phyloP scores from a whole-genome alignment of 1,140 invertebrate genomes.

The Drosophila kurseongensis region DNA sequence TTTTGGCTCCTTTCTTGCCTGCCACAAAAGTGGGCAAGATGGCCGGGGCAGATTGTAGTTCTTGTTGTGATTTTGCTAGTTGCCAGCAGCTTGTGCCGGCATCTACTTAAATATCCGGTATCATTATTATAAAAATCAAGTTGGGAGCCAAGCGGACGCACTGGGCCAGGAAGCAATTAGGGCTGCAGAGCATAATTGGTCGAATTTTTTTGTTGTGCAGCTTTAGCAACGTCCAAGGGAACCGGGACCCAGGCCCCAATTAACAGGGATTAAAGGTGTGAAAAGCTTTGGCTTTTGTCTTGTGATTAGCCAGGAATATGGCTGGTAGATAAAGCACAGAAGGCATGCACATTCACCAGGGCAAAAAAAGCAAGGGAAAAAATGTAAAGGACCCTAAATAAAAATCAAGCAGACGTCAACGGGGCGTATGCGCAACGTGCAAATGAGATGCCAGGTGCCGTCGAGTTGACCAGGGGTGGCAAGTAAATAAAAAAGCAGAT shows the following conservation, averaged over 20 bases:
- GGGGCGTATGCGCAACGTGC: conserved; percentile 60
- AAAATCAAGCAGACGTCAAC: conserved; percentile 56
- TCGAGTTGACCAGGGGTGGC: conserved; percentile 17
- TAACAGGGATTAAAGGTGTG: conserved; percentile 49
- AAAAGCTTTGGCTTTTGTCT: conserved; percentile 58
- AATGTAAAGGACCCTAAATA: conserved; percentile 57
- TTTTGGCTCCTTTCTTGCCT: conserved; percentile 30
- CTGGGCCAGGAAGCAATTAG: conserved; percentile 76
- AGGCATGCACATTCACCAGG: conserved; percentile 16
- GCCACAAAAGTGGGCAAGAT: conserved; percentile 51
- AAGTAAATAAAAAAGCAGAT: conserved; percentile 78
- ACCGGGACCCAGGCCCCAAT: conserved; percentile 21
- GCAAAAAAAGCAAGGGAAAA: conserved; percentile 16
- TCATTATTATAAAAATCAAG: conserved; percentile 80
- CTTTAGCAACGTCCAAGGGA: conserved; percentile 2
- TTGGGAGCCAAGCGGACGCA: conserved; percentile 54
- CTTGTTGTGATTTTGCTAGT: conserved; percentile 59
- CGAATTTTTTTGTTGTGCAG: conserved; percentile 44
- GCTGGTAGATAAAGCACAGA: not conserved
- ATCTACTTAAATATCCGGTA: conserved; percentile 82
- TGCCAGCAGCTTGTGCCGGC: conserved; percentile 70
- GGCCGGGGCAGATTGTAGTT: conserved; percentile 57
- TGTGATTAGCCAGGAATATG: conserved; percentile 39
- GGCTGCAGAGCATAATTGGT: conserved; percentile 74
- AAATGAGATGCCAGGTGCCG: conserved; percentile 51